Conservation (phyloP, 2,888 invertebrate genomes). For the Pristionchus japonicus region DNA sequence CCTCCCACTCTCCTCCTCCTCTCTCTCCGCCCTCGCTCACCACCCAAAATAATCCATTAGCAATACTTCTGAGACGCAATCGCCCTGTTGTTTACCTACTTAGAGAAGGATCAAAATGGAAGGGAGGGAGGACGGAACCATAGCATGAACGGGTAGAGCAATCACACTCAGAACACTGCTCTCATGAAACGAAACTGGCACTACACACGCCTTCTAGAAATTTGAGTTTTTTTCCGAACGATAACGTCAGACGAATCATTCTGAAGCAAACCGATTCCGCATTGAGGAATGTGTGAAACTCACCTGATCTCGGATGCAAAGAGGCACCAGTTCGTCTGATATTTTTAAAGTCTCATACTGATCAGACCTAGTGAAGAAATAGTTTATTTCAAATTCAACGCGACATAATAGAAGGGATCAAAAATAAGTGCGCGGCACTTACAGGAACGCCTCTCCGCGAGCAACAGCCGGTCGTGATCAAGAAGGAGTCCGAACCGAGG, state of each 20-base stretch:
- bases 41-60: constrained; percentile 13
- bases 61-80: constrained; percentile 11
- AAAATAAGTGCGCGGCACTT: no score
- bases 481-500: constrained; percentile 66
- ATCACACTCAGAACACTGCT: not conserved
- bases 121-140: not conserved
- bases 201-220: no score
- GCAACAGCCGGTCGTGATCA: constrained; percentile 57
- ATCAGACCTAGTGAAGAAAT: no score
- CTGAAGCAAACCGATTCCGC: not conserved
- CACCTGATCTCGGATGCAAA: not conserved
- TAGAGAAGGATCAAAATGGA: constrained; percentile 11
- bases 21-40: not conserved
- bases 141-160: constrained; percentile 12
- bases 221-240: no score
- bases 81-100: constrained; percentile 31
- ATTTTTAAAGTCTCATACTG: no score
- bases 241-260: no score
- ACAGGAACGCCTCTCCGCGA: constrained; percentile 51
- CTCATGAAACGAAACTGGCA: no score
- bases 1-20: not conserved
- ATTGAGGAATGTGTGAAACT: not conserved
- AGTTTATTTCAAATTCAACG: no score
- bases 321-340: no score
- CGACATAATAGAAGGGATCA: no score